Evolutionary conservation across 2,888 invertebrate species (phyloP).

Genomic region (Abrostola tripartita): DNA sequence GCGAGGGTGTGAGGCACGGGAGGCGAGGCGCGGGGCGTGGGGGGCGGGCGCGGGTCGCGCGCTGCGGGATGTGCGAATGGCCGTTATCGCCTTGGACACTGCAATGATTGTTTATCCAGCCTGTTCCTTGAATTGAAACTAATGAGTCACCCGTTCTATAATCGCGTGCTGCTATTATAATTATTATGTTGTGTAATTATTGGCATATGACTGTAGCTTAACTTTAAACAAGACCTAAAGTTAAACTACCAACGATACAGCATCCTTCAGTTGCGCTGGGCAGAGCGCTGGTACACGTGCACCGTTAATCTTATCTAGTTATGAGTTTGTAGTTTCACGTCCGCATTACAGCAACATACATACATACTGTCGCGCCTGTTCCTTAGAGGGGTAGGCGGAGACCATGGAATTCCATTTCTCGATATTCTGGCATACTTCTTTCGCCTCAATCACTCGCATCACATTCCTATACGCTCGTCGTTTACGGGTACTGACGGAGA

Average conservation of each 20-base stretch:
- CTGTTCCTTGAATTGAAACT: conserved; percentile 87
- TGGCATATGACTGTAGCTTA: conserved; percentile 23
- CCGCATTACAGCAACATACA: too few relatives aligned
- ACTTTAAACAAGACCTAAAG: not conserved
- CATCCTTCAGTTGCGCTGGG: too few relatives aligned
- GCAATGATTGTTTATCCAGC: conserved; percentile 88
- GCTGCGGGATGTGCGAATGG: conserved; percentile 85
- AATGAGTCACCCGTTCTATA: conserved; percentile 83
- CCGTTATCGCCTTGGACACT: conserved; percentile 85
- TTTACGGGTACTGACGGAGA: too few relatives aligned
- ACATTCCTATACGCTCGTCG: too few relatives aligned
- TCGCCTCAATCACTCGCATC: too few relatives aligned
- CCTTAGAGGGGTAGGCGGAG: too few relatives aligned
- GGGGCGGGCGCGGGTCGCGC: conserved; percentile 37
- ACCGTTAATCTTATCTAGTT: too few relatives aligned
- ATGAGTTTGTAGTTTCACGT: too few relatives aligned
- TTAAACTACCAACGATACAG: not conserved
- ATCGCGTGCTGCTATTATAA: conserved; percentile 65
- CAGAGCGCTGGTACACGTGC: too few relatives aligned
- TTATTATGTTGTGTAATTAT: conserved; percentile 52
- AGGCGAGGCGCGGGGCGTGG: conserved; percentile 26
- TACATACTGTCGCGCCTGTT: too few relatives aligned
- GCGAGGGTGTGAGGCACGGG: conserved; percentile 45
- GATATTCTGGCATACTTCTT: too few relatives aligned
- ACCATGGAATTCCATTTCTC: too few relatives aligned